These are phyloP conservation scores for Hormiphora californensis DNA, from an alignment of 37 sponge, comb jelly and placozoan genomes.

Conservation along the genomic window DNA sequence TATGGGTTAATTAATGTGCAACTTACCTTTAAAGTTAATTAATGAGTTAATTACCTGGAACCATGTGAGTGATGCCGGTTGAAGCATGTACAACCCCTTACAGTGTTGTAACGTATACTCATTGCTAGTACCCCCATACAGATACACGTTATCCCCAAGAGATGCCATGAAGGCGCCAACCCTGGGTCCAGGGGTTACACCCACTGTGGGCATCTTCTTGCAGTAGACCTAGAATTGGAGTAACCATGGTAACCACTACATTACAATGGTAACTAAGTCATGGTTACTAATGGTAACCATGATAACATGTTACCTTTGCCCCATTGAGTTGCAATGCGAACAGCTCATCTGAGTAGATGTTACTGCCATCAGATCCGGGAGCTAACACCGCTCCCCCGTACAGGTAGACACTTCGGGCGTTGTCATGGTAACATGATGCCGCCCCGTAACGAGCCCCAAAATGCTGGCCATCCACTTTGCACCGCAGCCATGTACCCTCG, in stretches of 20 bases:
- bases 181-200: slow-evolving; percentile 34
- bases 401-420: not conserved
- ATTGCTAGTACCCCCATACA: slow-evolving; percentile 49
- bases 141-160: not conserved
- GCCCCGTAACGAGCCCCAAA: not conserved
- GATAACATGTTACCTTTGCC: slow-evolving; percentile 1
- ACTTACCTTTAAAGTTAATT: no score
- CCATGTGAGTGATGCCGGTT: not conserved
- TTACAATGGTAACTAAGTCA: no score
- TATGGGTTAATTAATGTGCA: no score
- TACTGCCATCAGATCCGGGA: slow-evolving; percentile 2
- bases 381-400: slow-evolving; percentile 25
- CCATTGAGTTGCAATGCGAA: not conserved
- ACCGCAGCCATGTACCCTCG: slow-evolving; percentile 39
- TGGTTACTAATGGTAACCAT: no score
- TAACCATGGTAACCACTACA: no score
- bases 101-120: slow-evolving; percentile 15
- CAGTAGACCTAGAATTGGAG: no score
- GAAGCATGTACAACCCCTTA: slow-evolving; percentile 3
- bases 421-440: not conserved
- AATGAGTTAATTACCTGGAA: slow-evolving; percentile 1
- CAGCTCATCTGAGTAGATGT: not conserved
- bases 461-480: not conserved
- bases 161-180: not conserved
- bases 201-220: not conserved